phyloP scores from a whole-genome alignment of 2,113 vertebrate genomes.

The Plecotus auritus region DNA sequence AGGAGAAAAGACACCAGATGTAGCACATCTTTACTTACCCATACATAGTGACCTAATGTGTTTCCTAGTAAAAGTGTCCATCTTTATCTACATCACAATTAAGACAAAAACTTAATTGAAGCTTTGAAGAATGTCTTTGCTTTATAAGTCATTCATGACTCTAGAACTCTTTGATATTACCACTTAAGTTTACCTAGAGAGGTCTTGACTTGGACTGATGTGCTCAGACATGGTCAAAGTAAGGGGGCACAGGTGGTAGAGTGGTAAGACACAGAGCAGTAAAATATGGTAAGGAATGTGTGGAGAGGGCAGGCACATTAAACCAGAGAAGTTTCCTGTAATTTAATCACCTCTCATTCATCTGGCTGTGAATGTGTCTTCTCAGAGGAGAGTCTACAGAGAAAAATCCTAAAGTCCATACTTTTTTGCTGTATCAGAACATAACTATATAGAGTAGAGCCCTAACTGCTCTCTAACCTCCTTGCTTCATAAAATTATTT shows the following conservation, averaged over 20 bases:
- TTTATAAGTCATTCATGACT: background rate
- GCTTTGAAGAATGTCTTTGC: background rate
- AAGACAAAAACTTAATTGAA: background rate
- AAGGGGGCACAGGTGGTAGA: background rate
- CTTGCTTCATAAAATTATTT: background rate
- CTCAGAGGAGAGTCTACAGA: background rate
- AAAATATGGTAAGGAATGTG: rapidly evolving
- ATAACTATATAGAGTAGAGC: background rate
- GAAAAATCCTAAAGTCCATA: too few species aligned
- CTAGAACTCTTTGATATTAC: background rate
- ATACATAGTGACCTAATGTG: too few species aligned
- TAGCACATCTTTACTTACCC: background rate
- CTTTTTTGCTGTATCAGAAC: background rate
- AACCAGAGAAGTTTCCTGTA: background rate
- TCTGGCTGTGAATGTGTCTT: rapidly evolving
- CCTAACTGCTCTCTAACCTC: background rate
- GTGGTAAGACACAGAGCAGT: background rate
- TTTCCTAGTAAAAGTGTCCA: background rate
- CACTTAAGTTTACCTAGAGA: background rate
- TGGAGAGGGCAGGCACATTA: background rate
- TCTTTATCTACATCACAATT: background rate
- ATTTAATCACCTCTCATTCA: rapidly evolving
- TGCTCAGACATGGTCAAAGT: background rate
- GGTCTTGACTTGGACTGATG: background rate
- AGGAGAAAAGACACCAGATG: background rate